phyloP scores from a whole-genome alignment of 2,797 vertebrate species.

The Pristis pectinata region DNA sequence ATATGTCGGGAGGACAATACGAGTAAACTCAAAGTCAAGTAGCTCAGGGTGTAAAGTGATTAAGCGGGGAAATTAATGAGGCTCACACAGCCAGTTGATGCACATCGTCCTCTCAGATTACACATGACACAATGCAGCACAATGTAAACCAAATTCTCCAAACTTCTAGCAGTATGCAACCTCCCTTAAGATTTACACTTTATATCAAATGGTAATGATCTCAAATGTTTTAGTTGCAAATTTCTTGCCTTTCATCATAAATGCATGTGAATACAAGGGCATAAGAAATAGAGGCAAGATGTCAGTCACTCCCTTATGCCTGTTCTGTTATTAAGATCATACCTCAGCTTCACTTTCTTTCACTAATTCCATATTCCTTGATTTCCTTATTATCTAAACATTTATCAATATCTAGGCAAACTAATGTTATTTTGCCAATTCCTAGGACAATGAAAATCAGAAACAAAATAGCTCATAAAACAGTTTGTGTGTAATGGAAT shows the following conservation, averaged over 20 bases:
- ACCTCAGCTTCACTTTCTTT: too few relatives aligned
- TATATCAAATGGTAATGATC: background rate
- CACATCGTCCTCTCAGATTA: background rate
- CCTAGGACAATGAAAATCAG: background rate
- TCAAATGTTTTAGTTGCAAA: constrained; percentile 11
- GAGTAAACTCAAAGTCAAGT: background rate
- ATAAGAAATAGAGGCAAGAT: too few relatives aligned
- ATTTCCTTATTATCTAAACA: too few relatives aligned
- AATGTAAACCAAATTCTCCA: background rate
- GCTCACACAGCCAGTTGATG: background rate
- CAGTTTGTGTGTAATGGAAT: background rate
- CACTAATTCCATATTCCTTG: too few relatives aligned
- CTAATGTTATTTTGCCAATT: background rate
- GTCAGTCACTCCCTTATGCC: too few relatives aligned
- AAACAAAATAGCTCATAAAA: background rate
- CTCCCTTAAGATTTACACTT: background rate
- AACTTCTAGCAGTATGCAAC: background rate
- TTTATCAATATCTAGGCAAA: too few relatives aligned
- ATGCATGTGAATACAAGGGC: background rate
- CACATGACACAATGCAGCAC: background rate
- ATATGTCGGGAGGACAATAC: background rate
- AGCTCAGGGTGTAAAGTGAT: background rate
- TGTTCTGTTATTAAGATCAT: too few relatives aligned
- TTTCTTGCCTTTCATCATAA: background rate
- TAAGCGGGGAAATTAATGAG: background rate